Evolutionary conservation across 2,797 vertebrate genomes (phyloP).

Genomic region (Carapus acus): DNA sequence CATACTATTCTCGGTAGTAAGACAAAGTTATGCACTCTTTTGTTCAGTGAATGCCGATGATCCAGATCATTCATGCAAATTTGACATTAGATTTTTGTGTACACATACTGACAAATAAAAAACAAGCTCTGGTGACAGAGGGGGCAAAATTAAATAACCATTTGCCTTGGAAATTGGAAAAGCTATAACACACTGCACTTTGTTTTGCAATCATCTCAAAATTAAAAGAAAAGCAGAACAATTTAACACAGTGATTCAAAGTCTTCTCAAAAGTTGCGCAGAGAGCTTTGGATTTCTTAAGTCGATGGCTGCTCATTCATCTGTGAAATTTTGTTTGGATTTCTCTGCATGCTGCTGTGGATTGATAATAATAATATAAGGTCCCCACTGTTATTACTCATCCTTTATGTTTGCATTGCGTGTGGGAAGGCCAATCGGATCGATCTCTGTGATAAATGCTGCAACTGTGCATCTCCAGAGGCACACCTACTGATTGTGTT

Average conservation of each 20-base stretch:
- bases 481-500: conserved; percentile 74
- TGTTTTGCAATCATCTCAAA: conserved; percentile 28
- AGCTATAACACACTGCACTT: conserved; percentile 31
- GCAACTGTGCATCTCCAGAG: conserved; percentile 55
- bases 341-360: background rate
- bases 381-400: conserved; percentile 37
- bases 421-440: conserved; percentile 52
- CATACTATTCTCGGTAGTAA: too few relatives aligned
- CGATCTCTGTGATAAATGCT: conserved; percentile 68
- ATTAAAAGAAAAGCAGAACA: conserved; percentile 17
- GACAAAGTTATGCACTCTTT: too few relatives aligned
- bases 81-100: conserved; percentile 55
- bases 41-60: too few relatives aligned
- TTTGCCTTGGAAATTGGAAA: conserved; percentile 18
- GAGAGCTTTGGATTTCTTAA: conserved; percentile 1
- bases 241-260: conserved; percentile 13
- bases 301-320: conserved; percentile 2
- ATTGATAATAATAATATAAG: conserved; percentile 27
- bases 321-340: conserved; percentile 2
- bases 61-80: too few relatives aligned
- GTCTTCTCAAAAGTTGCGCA: background rate
- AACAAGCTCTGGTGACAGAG: conserved; percentile 43
- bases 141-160: conserved; percentile 31
- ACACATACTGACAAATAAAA: conserved; percentile 45
- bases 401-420: conserved; percentile 48